Conservation (phyloP, 2,797 vertebrate species). For the Brotula barbata region DNA sequence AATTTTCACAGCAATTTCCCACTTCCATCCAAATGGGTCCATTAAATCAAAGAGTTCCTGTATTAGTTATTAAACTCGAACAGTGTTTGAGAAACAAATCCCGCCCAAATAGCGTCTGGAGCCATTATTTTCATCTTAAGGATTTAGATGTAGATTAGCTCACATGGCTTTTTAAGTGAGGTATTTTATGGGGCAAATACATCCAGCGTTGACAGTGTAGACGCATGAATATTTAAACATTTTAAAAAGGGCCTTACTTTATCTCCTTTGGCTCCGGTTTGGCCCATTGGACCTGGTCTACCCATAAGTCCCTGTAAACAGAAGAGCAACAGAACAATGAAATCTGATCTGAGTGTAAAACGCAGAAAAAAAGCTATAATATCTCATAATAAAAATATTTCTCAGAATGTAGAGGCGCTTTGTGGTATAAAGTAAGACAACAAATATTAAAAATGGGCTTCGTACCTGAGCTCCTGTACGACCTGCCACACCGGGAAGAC, state of each 20-base stretch:
- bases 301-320: slow-evolving; percentile 87
- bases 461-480: slow-evolving; percentile 86
- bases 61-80: no score
- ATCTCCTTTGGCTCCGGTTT: slow-evolving; percentile 87
- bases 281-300: slow-evolving; percentile 86
- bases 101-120: no score
- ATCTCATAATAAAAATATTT: background rate
- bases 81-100: no score
- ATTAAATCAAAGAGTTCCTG: no score
- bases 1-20: no score
- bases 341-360: slow-evolving; percentile 3
- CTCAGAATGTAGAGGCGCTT: background rate
- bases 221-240: background rate
- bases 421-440: background rate
- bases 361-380: background rate
- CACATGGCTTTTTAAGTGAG: slow-evolving; percentile 1
- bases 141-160: slow-evolving; percentile 4
- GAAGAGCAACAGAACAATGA: slow-evolving; percentile 29
- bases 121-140: no score
- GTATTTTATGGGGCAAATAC: background rate
- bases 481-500: slow-evolving; percentile 85
- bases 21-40: no score
- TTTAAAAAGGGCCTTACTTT: slow-evolving; percentile 77
- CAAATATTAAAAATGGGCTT: slow-evolving; percentile 2
- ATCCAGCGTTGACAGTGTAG: background rate